Conservation (phyloP, 2,113 vertebrate species). For the Pelecanus crispus region DNA sequence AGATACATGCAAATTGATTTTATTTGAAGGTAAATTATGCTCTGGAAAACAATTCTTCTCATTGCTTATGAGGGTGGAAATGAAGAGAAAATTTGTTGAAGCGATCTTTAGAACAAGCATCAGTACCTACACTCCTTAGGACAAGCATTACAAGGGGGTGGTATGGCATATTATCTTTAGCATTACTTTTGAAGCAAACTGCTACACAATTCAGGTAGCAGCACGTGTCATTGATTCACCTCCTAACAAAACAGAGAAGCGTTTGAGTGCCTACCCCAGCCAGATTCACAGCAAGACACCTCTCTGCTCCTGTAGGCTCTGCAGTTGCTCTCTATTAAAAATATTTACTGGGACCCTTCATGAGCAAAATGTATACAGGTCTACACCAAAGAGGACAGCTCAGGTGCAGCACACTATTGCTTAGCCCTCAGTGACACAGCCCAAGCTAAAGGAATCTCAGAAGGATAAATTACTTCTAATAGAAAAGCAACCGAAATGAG, state of each 20-base stretch:
- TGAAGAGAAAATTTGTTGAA: background rate
- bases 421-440: background rate
- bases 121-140: background rate
- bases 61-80: background rate
- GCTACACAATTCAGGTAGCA: background rate
- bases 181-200: background rate
- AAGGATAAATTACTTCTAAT: background rate
- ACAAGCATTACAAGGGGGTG: background rate
- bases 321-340: background rate
- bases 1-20: background rate
- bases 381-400: background rate
- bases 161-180: background rate
- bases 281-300: background rate
- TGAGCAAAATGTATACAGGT: background rate
- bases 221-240: fast-evolving
- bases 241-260: background rate
- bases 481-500: background rate
- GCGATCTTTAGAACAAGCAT: background rate
- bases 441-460: background rate
- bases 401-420: background rate
- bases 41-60: background rate
- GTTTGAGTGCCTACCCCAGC: background rate
- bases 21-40: background rate
- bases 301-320: background rate
- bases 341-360: background rate